Conservation (phyloP, 1,140 invertebrate genomes). For the Apis laboriosa region DNA sequence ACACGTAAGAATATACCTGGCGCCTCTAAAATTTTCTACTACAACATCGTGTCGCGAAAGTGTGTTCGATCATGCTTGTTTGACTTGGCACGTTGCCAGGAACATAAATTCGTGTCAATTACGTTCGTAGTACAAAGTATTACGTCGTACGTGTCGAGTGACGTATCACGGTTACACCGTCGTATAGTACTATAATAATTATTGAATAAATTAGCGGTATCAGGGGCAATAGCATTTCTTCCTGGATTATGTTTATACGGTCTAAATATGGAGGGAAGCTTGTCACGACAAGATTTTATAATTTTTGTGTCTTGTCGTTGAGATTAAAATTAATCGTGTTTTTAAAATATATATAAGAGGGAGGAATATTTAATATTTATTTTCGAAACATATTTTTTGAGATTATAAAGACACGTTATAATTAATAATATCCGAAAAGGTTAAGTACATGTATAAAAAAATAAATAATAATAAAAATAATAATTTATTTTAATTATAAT, state of each 20-base stretch:
- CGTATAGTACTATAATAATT: neutral
- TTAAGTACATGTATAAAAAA: too few species aligned
- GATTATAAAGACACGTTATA: too few species aligned
- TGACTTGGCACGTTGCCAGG: conserved; percentile 42
- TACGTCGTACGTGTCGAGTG: conserved; percentile 1
- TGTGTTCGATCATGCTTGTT: conserved; percentile 15
- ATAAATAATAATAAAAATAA: too few species aligned
- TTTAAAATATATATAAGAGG: neutral
- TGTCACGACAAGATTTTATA: neutral
- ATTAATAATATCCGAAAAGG: too few species aligned
- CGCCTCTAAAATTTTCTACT: conserved; percentile 18
- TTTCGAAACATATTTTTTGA: neutral
- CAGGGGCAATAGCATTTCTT: neutral
- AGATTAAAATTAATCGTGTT: neutral
- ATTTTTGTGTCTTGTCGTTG: neutral
- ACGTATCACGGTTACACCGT: conserved; percentile 17
- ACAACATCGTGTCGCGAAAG: neutral
- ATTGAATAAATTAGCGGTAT: conserved; percentile 22
- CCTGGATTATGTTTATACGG: neutral
- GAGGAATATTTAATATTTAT: neutral
- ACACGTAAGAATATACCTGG: neutral
- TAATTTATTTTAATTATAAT: too few species aligned
- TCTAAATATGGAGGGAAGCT: neutral
- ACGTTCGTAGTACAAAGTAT: conserved; percentile 36
- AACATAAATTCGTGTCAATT: conserved; percentile 51